Evolutionary conservation across 1,140 invertebrate genomes (phyloP), one percentile per base, ranked within the genome.

Genomic region (Drosophila rhopaloa): DNA sequence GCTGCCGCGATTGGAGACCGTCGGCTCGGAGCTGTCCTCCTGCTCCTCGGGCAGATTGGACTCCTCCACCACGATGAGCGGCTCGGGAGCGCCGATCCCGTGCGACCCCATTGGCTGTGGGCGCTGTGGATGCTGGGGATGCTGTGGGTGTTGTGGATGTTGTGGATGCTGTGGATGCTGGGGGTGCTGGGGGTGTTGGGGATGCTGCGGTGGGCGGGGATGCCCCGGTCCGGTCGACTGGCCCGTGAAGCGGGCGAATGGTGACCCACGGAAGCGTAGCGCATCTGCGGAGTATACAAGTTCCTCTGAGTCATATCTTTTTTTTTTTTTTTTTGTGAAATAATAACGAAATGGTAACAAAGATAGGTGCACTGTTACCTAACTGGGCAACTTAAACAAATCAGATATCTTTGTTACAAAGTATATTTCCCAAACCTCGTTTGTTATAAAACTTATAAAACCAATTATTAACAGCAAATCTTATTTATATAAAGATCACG

Each of bases 41-140:
- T 94, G 93, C 62, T 96, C 95, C 74, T 96, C 96, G 32, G 94
- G 93, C 13, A 93, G 93, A 11, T 94, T 94, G 48, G 95, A 95
- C 76, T 97, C 96, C 90, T 97, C 96, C 3, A 97, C 96, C 40
- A 97, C 96, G 75, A 97, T 97, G 44, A 96, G 93, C 1, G 96
- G 96, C 86, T 97, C 96, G 38, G 90, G 90, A 2, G 47, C 65
- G 4, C 35, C 19, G 54, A 83, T 93, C 16, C 79, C 38, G 14
- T 71, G 65, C 19, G 63, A 90, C 51, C 11, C 91, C 83, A 55
- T 90, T 27, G 56, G 60, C 9, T 54, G 29, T 32, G 48, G 38
- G 14, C 56, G 13, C 13, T 65, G 65, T 10, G 70, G n/a, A 29
- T 81, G 76, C 9, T 61, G 57, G 13, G 57, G 41, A 8, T 14